Conservation (phyloP, 2,797 vertebrate genomes). For the Manis crassicaudata region DNA sequence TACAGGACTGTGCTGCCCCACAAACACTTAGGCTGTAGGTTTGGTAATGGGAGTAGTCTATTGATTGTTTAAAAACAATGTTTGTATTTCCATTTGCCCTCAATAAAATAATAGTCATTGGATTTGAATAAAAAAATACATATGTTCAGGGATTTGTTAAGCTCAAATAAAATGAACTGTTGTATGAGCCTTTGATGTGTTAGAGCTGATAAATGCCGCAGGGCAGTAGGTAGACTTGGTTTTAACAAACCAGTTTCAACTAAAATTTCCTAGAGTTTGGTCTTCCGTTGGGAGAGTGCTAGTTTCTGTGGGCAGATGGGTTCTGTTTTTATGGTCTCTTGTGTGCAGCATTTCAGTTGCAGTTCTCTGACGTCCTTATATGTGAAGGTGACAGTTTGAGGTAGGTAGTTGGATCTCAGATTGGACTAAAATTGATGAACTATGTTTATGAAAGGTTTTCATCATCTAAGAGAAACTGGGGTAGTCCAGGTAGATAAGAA, state of each 20-base stretch:
- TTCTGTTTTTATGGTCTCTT: constrained; percentile 63
- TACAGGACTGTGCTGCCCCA: background rate
- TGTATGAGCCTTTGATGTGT: constrained; percentile 36
- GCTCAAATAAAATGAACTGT: background rate
- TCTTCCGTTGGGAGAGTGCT: constrained; percentile 27
- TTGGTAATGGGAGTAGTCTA: constrained; percentile 42
- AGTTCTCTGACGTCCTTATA: constrained; percentile 13
- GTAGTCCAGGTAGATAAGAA: background rate
- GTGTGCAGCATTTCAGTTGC: constrained; percentile 57
- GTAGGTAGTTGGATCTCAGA: constrained; percentile 27
- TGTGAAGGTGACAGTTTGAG: constrained; percentile 11
- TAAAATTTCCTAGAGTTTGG: background rate
- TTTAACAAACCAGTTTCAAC: constrained; percentile 1
- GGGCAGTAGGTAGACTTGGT: background rate
- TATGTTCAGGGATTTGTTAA: background rate
- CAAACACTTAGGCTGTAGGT: background rate
- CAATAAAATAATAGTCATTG: background rate
- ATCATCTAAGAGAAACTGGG: constrained; percentile 24
- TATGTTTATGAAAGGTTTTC: constrained; percentile 54
- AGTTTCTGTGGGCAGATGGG: background rate
- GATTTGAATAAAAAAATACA: constrained; percentile 54
- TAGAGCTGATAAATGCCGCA: constrained; percentile 18
- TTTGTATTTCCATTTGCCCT: constrained; percentile 59
- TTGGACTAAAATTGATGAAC: constrained; percentile 4
- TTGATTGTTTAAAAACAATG: background rate